These are phyloP conservation scores for Cyanoliseus patagonus DNA, from an alignment of 2,113 vertebrate species.

Conservation along the genomic window DNA sequence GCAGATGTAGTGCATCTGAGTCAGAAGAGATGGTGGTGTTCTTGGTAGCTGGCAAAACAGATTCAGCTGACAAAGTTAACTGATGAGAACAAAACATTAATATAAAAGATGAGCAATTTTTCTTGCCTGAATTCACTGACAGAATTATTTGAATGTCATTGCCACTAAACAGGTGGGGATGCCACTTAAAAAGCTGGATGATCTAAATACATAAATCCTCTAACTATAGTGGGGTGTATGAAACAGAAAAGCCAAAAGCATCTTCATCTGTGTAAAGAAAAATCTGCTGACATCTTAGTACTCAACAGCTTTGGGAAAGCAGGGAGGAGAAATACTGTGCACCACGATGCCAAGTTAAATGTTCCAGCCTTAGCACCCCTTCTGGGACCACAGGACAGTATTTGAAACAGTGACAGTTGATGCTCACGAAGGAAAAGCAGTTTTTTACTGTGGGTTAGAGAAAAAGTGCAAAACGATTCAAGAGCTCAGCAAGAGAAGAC, in stretches of 20 bases:
- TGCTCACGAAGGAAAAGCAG: not conserved
- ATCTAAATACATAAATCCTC: not conserved
- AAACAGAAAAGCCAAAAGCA: not conserved
- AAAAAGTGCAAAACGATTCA: not conserved
- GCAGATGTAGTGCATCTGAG: not conserved
- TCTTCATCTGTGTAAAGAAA: not conserved
- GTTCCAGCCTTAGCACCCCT: not conserved
- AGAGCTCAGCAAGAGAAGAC: not conserved
- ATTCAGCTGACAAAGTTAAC: not conserved
- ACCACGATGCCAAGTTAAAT: not conserved
- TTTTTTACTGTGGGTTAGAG: not conserved
- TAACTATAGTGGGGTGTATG: not conserved
- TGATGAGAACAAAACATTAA: not conserved
- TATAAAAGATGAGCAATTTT: not conserved
- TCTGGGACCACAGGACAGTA: not conserved
- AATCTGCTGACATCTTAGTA: not conserved
- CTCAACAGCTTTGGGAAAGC: not conserved
- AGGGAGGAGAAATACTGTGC: not conserved
- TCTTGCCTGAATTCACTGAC: not conserved
- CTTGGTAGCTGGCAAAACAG: not conserved
- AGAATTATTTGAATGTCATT: not conserved
- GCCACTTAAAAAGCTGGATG: not conserved
- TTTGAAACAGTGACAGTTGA: not conserved
- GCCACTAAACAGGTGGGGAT: not conserved
- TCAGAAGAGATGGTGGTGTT: not conserved